Evolutionary conservation across 1,140 invertebrate genomes (phyloP).

Genomic region (Lepidurus packardi): DNA sequence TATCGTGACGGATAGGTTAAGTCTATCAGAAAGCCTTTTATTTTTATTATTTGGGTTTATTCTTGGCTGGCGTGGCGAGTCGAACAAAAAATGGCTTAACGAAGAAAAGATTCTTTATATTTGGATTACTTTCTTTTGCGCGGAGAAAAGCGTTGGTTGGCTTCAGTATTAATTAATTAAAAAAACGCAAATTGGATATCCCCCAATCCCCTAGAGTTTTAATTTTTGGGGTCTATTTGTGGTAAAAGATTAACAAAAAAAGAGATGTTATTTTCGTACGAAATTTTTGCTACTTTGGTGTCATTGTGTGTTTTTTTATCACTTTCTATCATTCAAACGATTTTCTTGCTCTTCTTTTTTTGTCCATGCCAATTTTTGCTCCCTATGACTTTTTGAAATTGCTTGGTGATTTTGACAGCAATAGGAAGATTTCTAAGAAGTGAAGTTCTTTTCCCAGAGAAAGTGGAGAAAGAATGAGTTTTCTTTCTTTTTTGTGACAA

Average conservation of each 20-base stretch:
- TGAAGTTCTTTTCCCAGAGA: too few species aligned
- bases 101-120: too few species aligned
- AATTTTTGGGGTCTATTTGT: neutral
- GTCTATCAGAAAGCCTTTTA: too few species aligned
- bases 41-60: too few species aligned
- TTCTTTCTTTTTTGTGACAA: too few species aligned
- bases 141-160: neutral
- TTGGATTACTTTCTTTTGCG: neutral
- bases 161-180: neutral
- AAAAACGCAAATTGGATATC: neutral
- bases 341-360: too few species aligned
- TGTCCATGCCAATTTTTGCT: neutral
- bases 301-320: neutral
- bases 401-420: conserved; percentile 21
- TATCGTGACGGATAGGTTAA: too few species aligned
- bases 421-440: neutral
- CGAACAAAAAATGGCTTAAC: too few species aligned
- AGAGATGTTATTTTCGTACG: conserved; percentile 22
- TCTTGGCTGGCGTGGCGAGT: too few species aligned
- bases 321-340: neutral
- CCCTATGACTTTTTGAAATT: neutral
- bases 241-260: conserved; percentile 3
- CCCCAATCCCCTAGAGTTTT: neutral
- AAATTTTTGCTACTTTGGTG: conserved; percentile 18
- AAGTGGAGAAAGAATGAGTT: too few species aligned